Evolutionary conservation across 2,797 vertebrate species (phyloP), one percentile per base, ranked within the genome.

Genomic region (Gila robusta): DNA sequence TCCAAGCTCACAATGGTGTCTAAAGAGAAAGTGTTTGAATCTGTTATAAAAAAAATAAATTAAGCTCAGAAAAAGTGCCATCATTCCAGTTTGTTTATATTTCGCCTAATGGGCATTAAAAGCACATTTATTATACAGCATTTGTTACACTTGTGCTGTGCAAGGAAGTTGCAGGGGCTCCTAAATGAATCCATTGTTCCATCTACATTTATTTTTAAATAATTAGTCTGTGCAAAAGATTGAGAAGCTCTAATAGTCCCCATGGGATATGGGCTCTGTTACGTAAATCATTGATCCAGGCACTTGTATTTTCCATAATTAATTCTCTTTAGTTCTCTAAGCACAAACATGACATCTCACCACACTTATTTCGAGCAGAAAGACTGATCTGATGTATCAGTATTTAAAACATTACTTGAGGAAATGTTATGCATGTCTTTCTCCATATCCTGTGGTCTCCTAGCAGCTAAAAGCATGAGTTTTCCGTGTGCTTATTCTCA

Each of bases 171-270:
- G 26, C 14, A 76, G 21, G 28, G 26, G 4, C 79, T 69, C 9
- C 6, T 28, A 19, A 81, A 81, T n/a, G 32, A 71, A 54, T 26
- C 8, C 64, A 70, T 54, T 71, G 32, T 70, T 71, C 49, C 1
- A 44, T 73, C n/a, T 64, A 28, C 19, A 32, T 73, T 72, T 16
- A 32, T 62, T 76, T 66, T 39, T 4, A 16, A 49, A 76, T 67
- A 52, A 83, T 83, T 74, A 77, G 72, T 54, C 73, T 23, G 64
- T 19, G n/a, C 44, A 39, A 26, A 69, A 67, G 21, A 74, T 73
- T 83, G 54, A 77, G n/a, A 19, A 39, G 62, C 35, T 76, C 23
- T 84, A 84, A 84, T 77, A 77, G 44, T 23, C 47, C 72, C 28
- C 52, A 70, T 1, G 66, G 19, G 76, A 85, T 14, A 71, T 11